Conservation (phyloP, 2,797 vertebrate species). For the Ptychobarbus kaznakovi region DNA sequence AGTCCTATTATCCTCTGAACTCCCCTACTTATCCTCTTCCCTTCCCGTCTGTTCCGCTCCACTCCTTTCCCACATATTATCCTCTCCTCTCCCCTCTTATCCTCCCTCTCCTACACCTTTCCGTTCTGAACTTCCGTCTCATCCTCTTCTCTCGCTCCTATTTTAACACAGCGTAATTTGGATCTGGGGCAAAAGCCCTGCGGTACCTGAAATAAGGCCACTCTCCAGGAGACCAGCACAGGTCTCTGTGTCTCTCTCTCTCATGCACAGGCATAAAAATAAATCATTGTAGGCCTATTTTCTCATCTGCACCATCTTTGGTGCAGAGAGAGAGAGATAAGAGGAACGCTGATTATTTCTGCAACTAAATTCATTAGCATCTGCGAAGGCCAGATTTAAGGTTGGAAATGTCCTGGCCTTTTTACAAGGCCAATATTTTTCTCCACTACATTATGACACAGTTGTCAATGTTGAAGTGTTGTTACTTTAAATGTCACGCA, state of each 20-base stretch:
- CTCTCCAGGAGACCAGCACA: constrained; percentile 54
- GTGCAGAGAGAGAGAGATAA: constrained; percentile 12
- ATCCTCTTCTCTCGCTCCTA: constrained; percentile 9
- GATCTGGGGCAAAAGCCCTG: constrained; percentile 61
- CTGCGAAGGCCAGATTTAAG: neutral
- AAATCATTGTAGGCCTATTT: constrained; percentile 53
- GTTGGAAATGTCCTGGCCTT: neutral
- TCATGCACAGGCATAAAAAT: constrained; percentile 52
- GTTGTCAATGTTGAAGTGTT: neutral
- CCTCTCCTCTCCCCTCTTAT: constrained; percentile 3
- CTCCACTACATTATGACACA: neutral
- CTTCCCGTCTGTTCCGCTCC: constrained; percentile 32
- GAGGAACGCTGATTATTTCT: neutral
- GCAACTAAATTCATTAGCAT: neutral
- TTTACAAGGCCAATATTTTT: neutral
- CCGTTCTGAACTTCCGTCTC: neutral
- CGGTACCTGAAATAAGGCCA: constrained; percentile 62
- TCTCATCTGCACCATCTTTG: constrained; percentile 28
- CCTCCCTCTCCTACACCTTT: constrained; percentile 2
- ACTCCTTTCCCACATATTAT: constrained; percentile 36
- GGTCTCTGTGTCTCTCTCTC: constrained; percentile 50
- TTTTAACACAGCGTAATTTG: constrained; percentile 33
- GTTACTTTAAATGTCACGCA: neutral
- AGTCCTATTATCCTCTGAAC: constrained; percentile 28
- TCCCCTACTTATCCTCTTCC: constrained; percentile 42